Base-by-base conservation (phyloP, 2,797 vertebrate genomes). In the Brotula barbata region DNA sequence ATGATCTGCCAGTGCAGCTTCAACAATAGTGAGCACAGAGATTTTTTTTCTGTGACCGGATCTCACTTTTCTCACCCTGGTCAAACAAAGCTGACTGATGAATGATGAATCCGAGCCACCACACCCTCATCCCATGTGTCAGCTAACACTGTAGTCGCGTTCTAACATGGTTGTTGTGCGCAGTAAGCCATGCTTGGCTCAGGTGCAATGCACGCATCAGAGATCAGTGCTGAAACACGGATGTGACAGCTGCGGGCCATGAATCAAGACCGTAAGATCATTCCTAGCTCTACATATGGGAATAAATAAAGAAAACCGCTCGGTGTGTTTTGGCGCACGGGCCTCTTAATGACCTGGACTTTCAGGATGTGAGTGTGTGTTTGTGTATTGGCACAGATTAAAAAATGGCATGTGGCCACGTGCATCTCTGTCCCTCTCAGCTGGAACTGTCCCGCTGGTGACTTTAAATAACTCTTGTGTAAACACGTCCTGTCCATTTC, bases 221-320 rank as follows among this genome's bases (percentile, higher is more conserved):
- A 74, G 79, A 80, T 80, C 80, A 60, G 82, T 71, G 85, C 83
- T 86, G 85, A 84, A 79, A 71, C 73, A 73, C 75, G 65, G 81
- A 89, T 85, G 59, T 89, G 91, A 91, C 90, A 90, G 91, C 88
- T 91, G 88, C 83, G 85, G 87, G 85, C 84, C 89, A 81, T 87
- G 89, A 91, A 88, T 13, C 78, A 85, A 77, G 84, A 88, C 73
- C 78, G 81, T 73, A 83, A 88, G 84, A 80, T 85, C 78, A 85
- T 86, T 66, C 87, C 88, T 70, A 34, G 78, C 83, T 28, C 85
- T 74, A 78, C 74, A 77, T 71, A 50, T 72, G 85, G 75, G 83
- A 88, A 82, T 85, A 86, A 85, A 88, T 86, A 78, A 87, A 65
- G 74, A 77, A 53, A 20, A 77, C 73, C 73, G 62, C 68, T 62